phyloP scores from a whole-genome alignment of 1,140 invertebrate genomes.

The Drosophila novamexicana region DNA sequence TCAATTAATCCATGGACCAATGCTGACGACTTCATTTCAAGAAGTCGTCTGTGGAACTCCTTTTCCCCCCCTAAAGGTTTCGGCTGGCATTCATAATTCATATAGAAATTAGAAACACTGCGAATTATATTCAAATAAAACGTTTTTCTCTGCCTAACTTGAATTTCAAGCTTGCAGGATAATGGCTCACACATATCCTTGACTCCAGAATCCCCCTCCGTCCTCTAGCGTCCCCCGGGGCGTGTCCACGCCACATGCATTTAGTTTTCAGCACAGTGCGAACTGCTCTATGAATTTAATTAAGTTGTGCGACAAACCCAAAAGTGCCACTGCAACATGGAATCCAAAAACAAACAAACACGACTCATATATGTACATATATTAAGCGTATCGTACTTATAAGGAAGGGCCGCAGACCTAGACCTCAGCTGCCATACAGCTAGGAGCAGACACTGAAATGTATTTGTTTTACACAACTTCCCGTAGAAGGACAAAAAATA shows the following conservation, averaged over 20 bases:
- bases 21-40: constrained; percentile 72
- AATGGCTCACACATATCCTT: constrained; percentile 13
- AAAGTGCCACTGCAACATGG: constrained; percentile 30
- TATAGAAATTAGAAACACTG: constrained; percentile 76
- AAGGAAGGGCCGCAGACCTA: too few relatives aligned
- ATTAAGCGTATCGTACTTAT: too few relatives aligned
- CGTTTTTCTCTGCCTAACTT: constrained; percentile 45
- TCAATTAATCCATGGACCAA: constrained; percentile 79
- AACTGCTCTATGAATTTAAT: constrained; percentile 68
- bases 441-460: background rate
- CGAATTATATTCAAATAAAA: constrained; percentile 82
- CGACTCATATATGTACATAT: constrained; percentile 15
- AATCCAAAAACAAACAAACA: constrained; percentile 29
- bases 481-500: background rate
- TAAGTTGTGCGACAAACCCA: constrained; percentile 63
- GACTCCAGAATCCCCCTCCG: background rate
- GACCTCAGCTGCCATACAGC: background rate
- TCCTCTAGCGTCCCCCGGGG: constrained; percentile 25
- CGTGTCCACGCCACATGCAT: constrained; percentile 38
- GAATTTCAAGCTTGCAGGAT: constrained; percentile 10
- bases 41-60: constrained; percentile 10
- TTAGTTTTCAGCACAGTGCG: constrained; percentile 22
- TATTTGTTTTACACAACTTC: background rate
- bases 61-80: background rate
- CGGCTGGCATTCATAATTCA: constrained; percentile 52